Evolutionary conservation across 1,140 invertebrate genomes (phyloP).

Genomic region (Laupala kohalensis): DNA sequence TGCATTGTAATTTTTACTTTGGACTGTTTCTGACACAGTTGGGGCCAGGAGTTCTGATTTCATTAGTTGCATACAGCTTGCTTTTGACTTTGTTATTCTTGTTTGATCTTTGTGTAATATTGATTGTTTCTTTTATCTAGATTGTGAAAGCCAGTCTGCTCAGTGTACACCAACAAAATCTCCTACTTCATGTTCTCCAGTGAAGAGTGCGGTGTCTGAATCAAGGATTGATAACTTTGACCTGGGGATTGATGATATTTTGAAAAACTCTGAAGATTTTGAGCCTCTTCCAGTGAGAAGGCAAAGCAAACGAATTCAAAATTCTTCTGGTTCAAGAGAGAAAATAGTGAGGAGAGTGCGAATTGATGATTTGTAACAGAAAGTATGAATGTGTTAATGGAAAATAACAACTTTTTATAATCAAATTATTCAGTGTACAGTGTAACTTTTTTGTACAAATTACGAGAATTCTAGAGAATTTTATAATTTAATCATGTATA

Average conservation of each 20-base stretch:
- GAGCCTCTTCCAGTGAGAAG: not conserved
- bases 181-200: not conserved
- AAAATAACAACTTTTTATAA: too few relatives aligned
- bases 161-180: not conserved
- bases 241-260: not conserved
- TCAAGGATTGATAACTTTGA: not conserved
- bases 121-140: not conserved
- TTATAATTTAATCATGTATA: too few relatives aligned
- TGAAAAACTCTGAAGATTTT: not conserved
- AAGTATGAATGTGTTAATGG: too few relatives aligned
- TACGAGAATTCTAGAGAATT: too few relatives aligned
- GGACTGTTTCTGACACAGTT: too few relatives aligned
- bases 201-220: not conserved
- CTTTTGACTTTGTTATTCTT: too few relatives aligned
- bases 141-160: not conserved
- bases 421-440: too few relatives aligned
- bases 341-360: not conserved
- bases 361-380: not conserved
- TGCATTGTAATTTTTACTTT: too few relatives aligned
- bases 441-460: too few relatives aligned
- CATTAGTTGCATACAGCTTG: too few relatives aligned
- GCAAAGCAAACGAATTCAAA: not conserved
- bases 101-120: too few relatives aligned
- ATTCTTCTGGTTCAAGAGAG: not conserved
- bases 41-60: too few relatives aligned